phyloP scores from a whole-genome alignment of 2,888 invertebrate genomes.

The Nomada hirtipes region DNA sequence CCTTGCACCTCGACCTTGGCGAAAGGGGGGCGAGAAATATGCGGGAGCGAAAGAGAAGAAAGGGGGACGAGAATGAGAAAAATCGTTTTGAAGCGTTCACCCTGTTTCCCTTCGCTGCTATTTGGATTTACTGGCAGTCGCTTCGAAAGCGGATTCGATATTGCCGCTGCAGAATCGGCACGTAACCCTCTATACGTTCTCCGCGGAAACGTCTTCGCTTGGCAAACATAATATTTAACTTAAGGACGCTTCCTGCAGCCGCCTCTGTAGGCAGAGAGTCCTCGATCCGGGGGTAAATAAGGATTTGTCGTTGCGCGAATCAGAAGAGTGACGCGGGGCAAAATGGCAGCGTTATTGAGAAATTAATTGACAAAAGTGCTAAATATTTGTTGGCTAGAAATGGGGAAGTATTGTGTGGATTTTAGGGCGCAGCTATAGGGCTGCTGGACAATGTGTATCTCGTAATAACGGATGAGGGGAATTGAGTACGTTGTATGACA shows the following conservation, averaged over 20 bases:
- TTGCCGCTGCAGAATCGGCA: slow-evolving; percentile 62
- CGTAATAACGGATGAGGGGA: too few relatives aligned
- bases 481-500: too few relatives aligned
- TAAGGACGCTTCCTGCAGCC: slow-evolving; percentile 52
- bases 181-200: slow-evolving; percentile 49
- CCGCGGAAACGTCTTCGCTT: slow-evolving; percentile 55
- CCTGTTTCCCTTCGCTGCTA: slow-evolving; percentile 30
- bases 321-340: too few relatives aligned
- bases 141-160: slow-evolving; percentile 57
- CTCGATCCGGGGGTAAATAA: not conserved
- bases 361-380: too few relatives aligned
- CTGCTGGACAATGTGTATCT: too few relatives aligned
- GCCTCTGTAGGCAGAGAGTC: slow-evolving; percentile 2
- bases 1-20: slow-evolving; percentile 15
- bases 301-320: not conserved
- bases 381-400: too few relatives aligned
- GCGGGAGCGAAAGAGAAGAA: not conserved
- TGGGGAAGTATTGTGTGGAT: too few relatives aligned
- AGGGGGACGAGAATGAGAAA: slow-evolving; percentile 33
- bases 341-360: too few relatives aligned
- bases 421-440: too few relatives aligned
- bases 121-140: slow-evolving; percentile 48
- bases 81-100: slow-evolving; percentile 41
- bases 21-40: not conserved
- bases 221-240: slow-evolving; percentile 72